Percentiles rank a stretch among this genome's conserved stretches.
These are phyloP conservation scores for Trematomus bernacchii DNA, from an alignment of 2,797 vertebrate species.

Conservation along the genomic window DNA sequence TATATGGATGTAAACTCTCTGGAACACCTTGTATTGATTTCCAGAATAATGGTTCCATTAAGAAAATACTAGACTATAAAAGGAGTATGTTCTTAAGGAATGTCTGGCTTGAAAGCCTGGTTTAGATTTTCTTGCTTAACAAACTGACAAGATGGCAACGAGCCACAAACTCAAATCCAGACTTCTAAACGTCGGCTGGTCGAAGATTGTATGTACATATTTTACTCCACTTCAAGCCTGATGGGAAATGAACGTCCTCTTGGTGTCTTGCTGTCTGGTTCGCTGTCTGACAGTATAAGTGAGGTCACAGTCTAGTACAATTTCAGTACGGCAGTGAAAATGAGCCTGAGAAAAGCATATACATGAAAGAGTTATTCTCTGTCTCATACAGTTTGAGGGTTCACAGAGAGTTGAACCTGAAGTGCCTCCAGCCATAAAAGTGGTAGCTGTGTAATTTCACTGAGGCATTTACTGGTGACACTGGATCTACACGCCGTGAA, in stretches of 20 bases:
- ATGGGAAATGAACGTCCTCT: slow-evolving; percentile 32
- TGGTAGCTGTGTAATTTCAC: slow-evolving; percentile 54
- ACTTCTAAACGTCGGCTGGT: slow-evolving; percentile 12
- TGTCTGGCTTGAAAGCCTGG: slow-evolving; percentile 25
- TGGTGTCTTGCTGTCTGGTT: slow-evolving; percentile 34
- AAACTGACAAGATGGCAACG: slow-evolving; percentile 31
- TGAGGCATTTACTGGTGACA: slow-evolving; percentile 56
- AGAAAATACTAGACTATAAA: slow-evolving; percentile 11
- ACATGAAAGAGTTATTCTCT: slow-evolving; percentile 18
- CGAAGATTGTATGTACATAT: slow-evolving; percentile 28
- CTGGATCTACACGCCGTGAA: slow-evolving; percentile 56
- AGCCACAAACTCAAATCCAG: slow-evolving; percentile 45
- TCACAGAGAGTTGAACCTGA: slow-evolving; percentile 50
- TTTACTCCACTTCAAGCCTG: slow-evolving; percentile 20
- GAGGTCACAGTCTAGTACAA: slow-evolving; percentile 14
- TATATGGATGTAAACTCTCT: background rate
- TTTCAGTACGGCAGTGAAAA: slow-evolving; percentile 14
- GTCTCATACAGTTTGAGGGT: slow-evolving; percentile 41
- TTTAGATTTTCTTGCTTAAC: slow-evolving; percentile 40
- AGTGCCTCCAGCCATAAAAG: slow-evolving; percentile 45
- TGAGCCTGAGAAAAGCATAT: slow-evolving; percentile 15
- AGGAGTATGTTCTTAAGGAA: slow-evolving; percentile 23
- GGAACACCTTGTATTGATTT: background rate
- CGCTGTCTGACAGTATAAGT: slow-evolving; percentile 27
- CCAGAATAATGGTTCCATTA: slow-evolving; percentile 1